Conservation (phyloP, 2,888 invertebrate genomes). For the Spatulosminthurus flaviceps region DNA sequence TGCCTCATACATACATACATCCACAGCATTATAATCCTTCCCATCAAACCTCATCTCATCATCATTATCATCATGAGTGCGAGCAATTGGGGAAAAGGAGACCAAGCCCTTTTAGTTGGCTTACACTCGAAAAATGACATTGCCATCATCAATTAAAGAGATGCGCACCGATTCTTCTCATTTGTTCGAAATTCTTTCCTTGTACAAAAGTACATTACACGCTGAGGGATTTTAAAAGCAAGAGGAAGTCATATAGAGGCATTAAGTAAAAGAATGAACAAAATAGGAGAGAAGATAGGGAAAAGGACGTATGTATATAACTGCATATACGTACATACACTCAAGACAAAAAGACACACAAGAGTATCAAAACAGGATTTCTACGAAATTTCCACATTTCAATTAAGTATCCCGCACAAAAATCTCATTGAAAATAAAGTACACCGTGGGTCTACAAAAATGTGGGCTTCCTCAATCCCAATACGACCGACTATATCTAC, state of each 20-base stretch:
- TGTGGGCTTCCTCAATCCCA: slow-evolving; percentile 13
- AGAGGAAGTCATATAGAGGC: not conserved
- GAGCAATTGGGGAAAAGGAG: slow-evolving; percentile 33
- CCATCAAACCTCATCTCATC: too few relatives aligned
- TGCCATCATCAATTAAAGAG: slow-evolving; percentile 42
- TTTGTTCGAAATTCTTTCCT: slow-evolving; percentile 4
- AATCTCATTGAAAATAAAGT: not conserved
- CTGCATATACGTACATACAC: not conserved
- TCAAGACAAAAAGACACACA: not conserved
- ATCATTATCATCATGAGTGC: not conserved
- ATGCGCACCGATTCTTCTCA: slow-evolving; percentile 43
- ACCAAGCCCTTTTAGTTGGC: slow-evolving; percentile 30
- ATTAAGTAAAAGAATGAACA: too few relatives aligned
- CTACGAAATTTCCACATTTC: not conserved
- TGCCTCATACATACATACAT: too few relatives aligned
- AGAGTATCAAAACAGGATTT: slow-evolving; percentile 35
- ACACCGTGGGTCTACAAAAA: not conserved
- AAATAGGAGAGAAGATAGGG: too few relatives aligned
- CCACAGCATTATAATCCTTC: too few relatives aligned
- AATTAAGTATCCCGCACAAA: not conserved
- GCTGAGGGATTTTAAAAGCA: slow-evolving; percentile 7
- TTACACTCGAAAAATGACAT: slow-evolving; percentile 38
- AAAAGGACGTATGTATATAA: too few relatives aligned
- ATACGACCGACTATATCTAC: too few relatives aligned
- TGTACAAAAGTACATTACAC: not conserved